Evolutionary conservation across 2,888 invertebrate genomes (phyloP).

Genomic region (Caenorhabditis auriculariae): DNA sequence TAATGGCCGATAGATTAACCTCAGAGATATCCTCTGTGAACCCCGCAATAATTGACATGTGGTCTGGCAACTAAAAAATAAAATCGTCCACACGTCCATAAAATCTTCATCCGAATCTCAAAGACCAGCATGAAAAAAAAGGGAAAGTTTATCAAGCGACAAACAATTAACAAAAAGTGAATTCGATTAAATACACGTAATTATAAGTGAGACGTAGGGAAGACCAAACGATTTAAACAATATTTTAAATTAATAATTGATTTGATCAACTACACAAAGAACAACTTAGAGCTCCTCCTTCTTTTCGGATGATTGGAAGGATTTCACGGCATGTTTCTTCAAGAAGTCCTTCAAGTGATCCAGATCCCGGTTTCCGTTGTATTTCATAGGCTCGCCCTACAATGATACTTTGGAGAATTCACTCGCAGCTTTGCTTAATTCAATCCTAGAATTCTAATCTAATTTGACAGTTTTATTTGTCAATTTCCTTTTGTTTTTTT

Average conservation of each 20-base stretch:
- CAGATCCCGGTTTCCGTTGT: conserved; percentile 59
- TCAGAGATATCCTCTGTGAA: too few species aligned
- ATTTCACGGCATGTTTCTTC: conserved; percentile 57
- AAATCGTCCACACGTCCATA: too few species aligned
- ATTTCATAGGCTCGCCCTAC: conserved; percentile 49
- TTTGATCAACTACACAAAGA: neutral
- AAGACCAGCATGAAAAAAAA: too few species aligned
- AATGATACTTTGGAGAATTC: too few species aligned
- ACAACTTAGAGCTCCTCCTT: conserved; percentile 56
- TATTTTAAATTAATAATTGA: neutral
- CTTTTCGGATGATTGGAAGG: conserved; percentile 50
- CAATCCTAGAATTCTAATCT: too few species aligned
- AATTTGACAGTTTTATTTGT: too few species aligned
- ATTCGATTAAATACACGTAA: conserved; percentile 2
- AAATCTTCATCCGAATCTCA: too few species aligned
- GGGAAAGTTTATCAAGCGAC: neutral
- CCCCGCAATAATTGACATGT: too few species aligned
- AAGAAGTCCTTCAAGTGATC: conserved; percentile 59
- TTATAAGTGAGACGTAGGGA: neutral
- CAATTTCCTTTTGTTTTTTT: too few species aligned
- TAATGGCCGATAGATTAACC: too few species aligned
- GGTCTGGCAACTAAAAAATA: too few species aligned
- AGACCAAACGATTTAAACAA: neutral
- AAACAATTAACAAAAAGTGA: neutral
- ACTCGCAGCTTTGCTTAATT: too few species aligned